Base-by-base conservation (phyloP, 2,797 vertebrate species). In the Peromyscus eremicus region DNA sequence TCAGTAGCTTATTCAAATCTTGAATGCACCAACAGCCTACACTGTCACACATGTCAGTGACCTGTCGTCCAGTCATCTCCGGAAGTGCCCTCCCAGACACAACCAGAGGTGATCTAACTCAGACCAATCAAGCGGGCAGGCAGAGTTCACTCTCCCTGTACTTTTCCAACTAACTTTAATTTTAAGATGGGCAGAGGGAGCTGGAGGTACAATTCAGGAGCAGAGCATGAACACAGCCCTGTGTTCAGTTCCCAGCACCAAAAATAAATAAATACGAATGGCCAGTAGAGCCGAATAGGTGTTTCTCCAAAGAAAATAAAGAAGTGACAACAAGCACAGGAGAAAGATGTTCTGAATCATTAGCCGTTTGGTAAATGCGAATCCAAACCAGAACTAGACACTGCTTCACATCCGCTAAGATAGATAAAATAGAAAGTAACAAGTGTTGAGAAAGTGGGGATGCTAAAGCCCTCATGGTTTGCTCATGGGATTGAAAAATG, bases 331-430 rank as follows among this genome's bases (percentile, higher is more conserved):
- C 19, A 32, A 75, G 32, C 27, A 23, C 2, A 29, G 60, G 7
- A 6, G 73, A 90, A 73, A 68, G 75, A 37, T 7, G 3, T 9
- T 52, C 25, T 34, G 32, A 0, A 32, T 73, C 37, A 34, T 21
- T 32, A 82, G 76, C 25, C 37, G 75, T 76, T 60, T 77, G 49
- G 12, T 68, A 95, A 71, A 86, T 43, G 11, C 2, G 86, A 37
- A 90, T 37, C 40, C 75, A 94, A 90, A 43, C 81, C 70, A 57
- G 40, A 94, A 37, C 43, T 57, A 96, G 70, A 75, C 16, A 43
- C 5, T 19, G 64, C 29, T 60, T 89, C 23, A 66, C 23, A 93
- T 5, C 73, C 46, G 52, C 60, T 23, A 27, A 62, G 52, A 71
- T 60, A 66, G 49, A 7, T 49, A 86, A 62, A 77, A 75, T 80